These are phyloP conservation scores for Amphiprion percula DNA, from an alignment of 2,113 vertebrate species.

Conservation along the genomic window DNA sequence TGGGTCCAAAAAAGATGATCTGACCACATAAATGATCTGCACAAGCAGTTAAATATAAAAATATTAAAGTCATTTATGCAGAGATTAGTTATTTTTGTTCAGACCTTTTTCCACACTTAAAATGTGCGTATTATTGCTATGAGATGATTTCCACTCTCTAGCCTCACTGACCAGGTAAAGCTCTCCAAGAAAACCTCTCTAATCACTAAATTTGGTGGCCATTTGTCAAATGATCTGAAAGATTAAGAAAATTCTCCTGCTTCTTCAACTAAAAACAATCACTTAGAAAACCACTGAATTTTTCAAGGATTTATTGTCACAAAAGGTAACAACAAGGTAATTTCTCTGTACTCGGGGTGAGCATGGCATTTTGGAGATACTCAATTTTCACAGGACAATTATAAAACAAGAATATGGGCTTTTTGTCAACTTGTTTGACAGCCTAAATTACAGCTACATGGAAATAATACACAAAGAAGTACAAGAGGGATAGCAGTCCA, in stretches of 20 bases:
- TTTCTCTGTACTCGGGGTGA: not conserved
- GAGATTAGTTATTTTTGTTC: not conserved
- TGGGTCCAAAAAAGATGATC: not conserved
- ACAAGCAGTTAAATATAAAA: not conserved
- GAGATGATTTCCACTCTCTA: not conserved
- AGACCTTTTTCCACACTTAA: not conserved
- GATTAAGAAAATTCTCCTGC: not conserved
- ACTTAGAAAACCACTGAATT: not conserved
- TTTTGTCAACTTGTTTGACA: conserved; percentile 6
- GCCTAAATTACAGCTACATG: conserved; percentile 4
- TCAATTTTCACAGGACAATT: conserved; percentile 21
- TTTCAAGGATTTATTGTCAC: conserved; percentile 16
- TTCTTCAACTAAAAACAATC: conserved; percentile 5
- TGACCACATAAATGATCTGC: not conserved
- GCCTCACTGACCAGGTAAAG: too few relatives aligned
- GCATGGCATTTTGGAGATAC: conserved; percentile 11
- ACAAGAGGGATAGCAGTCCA: not conserved
- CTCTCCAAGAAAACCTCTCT: not conserved
- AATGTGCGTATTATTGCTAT: not conserved
- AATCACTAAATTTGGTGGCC: not conserved
- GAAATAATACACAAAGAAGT: not conserved
- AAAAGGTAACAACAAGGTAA: not conserved
- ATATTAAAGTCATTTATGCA: not conserved
- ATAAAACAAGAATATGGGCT: conserved; percentile 2
- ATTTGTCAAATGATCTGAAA: not conserved